Percentiles rank a stretch among this genome's conserved stretches.
phyloP scores from a whole-genome alignment of 1,140 invertebrate species.

The Doryteuthis pealeii region DNA sequence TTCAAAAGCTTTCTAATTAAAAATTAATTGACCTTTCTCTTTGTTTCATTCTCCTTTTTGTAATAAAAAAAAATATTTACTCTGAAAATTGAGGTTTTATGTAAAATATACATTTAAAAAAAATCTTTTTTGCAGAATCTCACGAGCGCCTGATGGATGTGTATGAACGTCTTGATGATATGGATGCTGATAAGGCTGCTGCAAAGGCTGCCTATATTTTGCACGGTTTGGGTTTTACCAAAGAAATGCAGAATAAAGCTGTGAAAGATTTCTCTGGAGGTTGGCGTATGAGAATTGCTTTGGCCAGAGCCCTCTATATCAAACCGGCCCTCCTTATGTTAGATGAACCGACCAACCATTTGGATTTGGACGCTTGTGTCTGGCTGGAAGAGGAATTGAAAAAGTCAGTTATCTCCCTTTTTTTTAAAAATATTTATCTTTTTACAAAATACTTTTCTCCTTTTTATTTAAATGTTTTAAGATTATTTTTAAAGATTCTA shows the following conservation, averaged over 20 bases:
- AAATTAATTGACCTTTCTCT: no score
- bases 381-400: constrained; percentile 98
- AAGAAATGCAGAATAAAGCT: constrained; percentile 82
- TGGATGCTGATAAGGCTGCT: constrained; percentile 93
- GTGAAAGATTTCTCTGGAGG: constrained; percentile 69
- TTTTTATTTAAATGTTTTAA: constrained; percentile 1
- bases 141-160: constrained; percentile 97
- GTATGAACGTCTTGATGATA: constrained; percentile 95
- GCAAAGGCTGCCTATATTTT: constrained; percentile 91
- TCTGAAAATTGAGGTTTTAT: no score
- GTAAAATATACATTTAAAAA: no score
- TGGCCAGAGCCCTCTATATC: constrained; percentile 70
- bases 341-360: constrained; percentile 73
- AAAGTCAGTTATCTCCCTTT: constrained; percentile 67
- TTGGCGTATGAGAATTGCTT: constrained; percentile 99
- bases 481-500: not conserved
- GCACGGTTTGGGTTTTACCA: constrained; percentile 94
- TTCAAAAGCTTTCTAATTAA: no score
- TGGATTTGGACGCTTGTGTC: constrained; percentile 91
- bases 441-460: not conserved
- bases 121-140: constrained; percentile 67
- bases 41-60: not conserved
- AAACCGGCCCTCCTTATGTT: constrained; percentile 57
- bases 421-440: not conserved
- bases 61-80: no score